phyloP scores from a whole-genome alignment of 2,888 invertebrate genomes.

The Drosophila paucipuncta region DNA sequence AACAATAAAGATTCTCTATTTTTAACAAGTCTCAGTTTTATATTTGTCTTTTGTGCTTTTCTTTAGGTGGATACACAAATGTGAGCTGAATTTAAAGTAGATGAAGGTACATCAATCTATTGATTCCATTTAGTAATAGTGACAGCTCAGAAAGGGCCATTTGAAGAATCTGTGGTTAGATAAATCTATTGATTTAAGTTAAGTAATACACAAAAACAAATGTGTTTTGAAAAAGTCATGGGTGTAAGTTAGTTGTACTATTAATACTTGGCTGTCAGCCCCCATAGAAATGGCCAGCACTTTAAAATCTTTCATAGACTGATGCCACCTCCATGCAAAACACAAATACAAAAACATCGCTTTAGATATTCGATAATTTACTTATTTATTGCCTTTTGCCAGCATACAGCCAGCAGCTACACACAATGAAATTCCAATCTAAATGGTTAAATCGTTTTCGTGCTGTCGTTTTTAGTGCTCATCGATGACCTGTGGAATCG shows the following conservation, averaged over 20 bases:
- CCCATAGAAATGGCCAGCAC: background rate
- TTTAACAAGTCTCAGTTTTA: background rate
- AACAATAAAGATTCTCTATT: background rate
- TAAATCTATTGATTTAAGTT: background rate
- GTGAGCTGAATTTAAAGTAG: background rate
- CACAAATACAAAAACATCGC: conserved; percentile 1
- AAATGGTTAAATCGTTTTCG: conserved; percentile 32
- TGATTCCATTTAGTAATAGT: background rate
- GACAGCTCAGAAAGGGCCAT: background rate
- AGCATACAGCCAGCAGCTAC: background rate
- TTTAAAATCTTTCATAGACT: background rate
- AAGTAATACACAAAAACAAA: background rate
- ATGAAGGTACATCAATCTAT: background rate
- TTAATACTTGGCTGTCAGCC: background rate
- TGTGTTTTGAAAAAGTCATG: background rate
- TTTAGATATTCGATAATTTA: conserved; percentile 7
- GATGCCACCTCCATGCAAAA: conserved; percentile 4
- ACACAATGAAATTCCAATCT: conserved; percentile 15
- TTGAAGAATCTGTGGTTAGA: background rate
- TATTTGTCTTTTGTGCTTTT: background rate
- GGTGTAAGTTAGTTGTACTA: background rate
- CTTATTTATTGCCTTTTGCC: conserved; percentile 5
- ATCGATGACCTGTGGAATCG: conserved; percentile 46
- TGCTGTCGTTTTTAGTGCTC: conserved; percentile 25
- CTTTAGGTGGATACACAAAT: background rate